phyloP scores from a whole-genome alignment of 23 tunicate species.

The Styela plicata region DNA sequence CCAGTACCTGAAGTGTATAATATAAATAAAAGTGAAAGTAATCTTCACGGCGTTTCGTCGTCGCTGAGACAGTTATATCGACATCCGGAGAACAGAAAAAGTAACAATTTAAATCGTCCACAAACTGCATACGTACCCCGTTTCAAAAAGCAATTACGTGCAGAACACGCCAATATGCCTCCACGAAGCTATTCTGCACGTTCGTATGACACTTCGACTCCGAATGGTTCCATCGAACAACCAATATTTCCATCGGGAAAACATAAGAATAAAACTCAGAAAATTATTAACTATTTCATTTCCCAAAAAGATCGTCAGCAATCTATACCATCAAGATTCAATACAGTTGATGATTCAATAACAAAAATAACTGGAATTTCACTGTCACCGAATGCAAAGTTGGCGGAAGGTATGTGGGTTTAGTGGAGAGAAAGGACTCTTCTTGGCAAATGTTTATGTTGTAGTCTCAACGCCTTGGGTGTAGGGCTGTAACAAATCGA shows the following conservation, averaged over 20 bases:
- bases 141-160: neutral
- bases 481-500: too few species aligned
- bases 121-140: neutral
- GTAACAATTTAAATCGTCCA: neutral
- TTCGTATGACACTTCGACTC: neutral
- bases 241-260: neutral
- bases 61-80: neutral
- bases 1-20: conserved; percentile 7
- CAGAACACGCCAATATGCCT: neutral
- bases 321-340: conserved; percentile 10
- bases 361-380: neutral
- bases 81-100: neutral
- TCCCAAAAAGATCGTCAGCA: conserved; percentile 18
- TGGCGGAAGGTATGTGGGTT: neutral
- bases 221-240: neutral
- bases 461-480: too few species aligned
- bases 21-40: neutral
- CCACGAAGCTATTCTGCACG: neutral
- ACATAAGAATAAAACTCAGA: conserved; percentile 3
- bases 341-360: neutral
- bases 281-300: conserved; percentile 3
- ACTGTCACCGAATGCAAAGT: neutral
- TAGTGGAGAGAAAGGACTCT: too few species aligned
- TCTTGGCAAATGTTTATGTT: too few species aligned
- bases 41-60: neutral